Conservation (phyloP, 2,113 vertebrate species). For the Mastomys natalensis region DNA sequence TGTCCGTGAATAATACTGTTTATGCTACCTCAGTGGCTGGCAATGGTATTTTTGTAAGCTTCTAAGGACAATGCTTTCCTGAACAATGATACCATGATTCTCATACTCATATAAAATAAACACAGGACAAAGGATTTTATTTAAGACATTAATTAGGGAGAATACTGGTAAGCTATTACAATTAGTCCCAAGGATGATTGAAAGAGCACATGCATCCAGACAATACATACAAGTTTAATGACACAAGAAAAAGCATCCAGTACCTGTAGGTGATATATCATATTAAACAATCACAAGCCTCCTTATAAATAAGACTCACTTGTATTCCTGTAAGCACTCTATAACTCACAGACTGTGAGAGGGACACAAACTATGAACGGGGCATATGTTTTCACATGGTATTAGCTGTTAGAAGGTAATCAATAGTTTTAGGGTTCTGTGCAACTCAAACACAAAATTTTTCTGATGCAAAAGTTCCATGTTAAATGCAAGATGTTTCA, state of each 20-base stretch:
- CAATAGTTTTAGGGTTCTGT: not conserved
- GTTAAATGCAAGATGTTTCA: slow-evolving; percentile 9
- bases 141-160: slow-evolving; percentile 36
- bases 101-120: slow-evolving; percentile 30
- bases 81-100: not conserved
- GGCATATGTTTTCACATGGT: not conserved
- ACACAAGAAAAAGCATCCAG: not conserved
- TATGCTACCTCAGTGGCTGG: not conserved
- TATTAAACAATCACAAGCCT: not conserved
- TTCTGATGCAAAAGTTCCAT: slow-evolving; percentile 17
- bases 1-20: slow-evolving; percentile 37
- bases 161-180: not conserved
- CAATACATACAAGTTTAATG: slow-evolving; percentile 30
- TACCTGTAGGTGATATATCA: not conserved
- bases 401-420: not conserved
- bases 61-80: slow-evolving; percentile 6
- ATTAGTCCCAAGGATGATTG: not conserved
- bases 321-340: slow-evolving; percentile 36
- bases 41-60: not conserved
- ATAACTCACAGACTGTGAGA: not conserved
- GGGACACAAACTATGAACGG: not conserved
- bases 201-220: not conserved
- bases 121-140: not conserved
- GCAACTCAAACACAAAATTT: not conserved
- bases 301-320: slow-evolving; percentile 10